phyloP scores from a whole-genome alignment of 2,113 vertebrate genomes.

The Eurystomus gularis region DNA sequence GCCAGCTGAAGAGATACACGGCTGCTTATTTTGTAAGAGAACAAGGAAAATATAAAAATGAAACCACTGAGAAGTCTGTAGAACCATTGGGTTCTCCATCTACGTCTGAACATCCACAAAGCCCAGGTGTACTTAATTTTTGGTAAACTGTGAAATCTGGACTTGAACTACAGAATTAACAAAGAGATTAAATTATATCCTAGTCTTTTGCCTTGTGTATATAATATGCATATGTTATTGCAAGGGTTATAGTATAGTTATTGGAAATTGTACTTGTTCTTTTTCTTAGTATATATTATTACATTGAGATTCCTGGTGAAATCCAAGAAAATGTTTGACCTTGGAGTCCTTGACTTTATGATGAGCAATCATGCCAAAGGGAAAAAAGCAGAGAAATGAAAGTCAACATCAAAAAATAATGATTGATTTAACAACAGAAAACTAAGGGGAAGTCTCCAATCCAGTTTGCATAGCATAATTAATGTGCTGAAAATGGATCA shows the following conservation, averaged over 20 bases:
- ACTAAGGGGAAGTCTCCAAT: not conserved
- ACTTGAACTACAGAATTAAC: not conserved
- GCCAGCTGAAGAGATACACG: not conserved
- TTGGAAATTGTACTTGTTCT: not conserved
- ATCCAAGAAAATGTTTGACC: not conserved
- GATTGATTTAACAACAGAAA: not conserved
- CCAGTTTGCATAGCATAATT: not conserved
- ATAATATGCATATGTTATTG: not conserved
- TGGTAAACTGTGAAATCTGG: not conserved
- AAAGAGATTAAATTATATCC: not conserved
- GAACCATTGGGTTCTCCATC: not conserved
- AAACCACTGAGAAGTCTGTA: not conserved
- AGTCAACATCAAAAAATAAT: not conserved
- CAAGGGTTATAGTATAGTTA: not conserved
- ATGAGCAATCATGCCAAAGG: not conserved
- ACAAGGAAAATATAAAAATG: not conserved
- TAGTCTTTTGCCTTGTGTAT: not conserved
- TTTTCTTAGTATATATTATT: not conserved
- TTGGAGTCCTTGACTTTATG: not conserved
- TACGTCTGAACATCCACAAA: not conserved
- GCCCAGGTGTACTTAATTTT: not conserved
- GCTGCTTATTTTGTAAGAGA: not conserved
- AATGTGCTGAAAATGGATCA: not conserved
- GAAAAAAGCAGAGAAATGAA: not conserved
- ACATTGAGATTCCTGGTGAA: not conserved